phyloP scores from a whole-genome alignment of 2,797 vertebrate genomes.

The Allobates femoralis region DNA sequence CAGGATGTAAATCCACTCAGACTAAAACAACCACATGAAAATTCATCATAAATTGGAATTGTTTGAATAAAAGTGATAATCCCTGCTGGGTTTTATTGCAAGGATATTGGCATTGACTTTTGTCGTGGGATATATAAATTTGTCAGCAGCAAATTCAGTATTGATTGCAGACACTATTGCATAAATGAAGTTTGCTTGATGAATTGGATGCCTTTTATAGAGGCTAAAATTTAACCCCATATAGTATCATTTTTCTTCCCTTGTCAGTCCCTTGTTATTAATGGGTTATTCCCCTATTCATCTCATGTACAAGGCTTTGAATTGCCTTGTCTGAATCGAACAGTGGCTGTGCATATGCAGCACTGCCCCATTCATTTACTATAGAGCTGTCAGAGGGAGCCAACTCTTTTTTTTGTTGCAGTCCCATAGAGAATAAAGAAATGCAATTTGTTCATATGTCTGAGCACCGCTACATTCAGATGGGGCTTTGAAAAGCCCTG shows the following conservation, averaged over 20 bases:
- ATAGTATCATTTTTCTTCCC: not conserved
- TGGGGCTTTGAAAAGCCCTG: too few relatives aligned
- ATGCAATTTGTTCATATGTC: too few relatives aligned
- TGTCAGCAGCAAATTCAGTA: conserved; percentile 53
- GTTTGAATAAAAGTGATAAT: conserved; percentile 56
- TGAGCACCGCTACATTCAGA: too few relatives aligned
- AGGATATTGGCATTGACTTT: conserved; percentile 36
- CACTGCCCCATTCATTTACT: too few relatives aligned
- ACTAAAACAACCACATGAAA: conserved; percentile 40
- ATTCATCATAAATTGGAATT: conserved; percentile 53
- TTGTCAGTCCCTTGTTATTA: not conserved
- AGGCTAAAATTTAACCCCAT: conserved; percentile 22
- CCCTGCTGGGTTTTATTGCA: conserved; percentile 51
- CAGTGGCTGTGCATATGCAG: too few relatives aligned
- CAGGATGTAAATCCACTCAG: conserved; percentile 55
- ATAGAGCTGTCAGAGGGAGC: too few relatives aligned
- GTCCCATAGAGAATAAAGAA: too few relatives aligned
- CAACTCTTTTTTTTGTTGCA: too few relatives aligned
- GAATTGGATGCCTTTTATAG: conserved; percentile 23
- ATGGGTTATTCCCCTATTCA: too few relatives aligned
- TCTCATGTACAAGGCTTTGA: too few relatives aligned
- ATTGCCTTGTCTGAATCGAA: too few relatives aligned
- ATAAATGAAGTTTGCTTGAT: conserved; percentile 35
- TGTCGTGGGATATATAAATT: conserved; percentile 55
- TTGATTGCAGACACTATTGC: conserved; percentile 8